Evolutionary conservation across 2,113 vertebrate species (phyloP).

Genomic region (Notiomystis cincta): DNA sequence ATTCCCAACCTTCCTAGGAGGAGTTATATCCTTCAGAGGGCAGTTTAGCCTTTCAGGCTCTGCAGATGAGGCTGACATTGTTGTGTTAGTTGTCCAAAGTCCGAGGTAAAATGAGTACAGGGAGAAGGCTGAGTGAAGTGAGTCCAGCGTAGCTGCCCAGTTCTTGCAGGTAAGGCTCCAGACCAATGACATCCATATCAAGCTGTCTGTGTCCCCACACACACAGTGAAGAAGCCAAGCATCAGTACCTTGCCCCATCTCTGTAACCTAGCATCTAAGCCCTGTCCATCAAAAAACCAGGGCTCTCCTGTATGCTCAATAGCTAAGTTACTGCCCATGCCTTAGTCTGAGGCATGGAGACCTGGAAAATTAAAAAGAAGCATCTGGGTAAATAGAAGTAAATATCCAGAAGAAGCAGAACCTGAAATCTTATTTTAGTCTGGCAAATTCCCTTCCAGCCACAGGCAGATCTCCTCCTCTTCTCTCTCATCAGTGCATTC

Average conservation of each 20-base stretch:
- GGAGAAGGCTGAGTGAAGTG: background rate
- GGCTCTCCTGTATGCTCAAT: background rate
- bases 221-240: background rate
- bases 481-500: background rate
- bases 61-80: background rate
- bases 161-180: background rate
- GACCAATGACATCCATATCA: fast-evolving
- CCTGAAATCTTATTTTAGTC: background rate
- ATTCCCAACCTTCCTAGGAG: background rate
- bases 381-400: background rate
- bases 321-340: background rate
- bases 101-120: background rate
- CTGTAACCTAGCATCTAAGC: background rate
- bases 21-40: background rate
- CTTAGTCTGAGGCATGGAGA: background rate
- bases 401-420: background rate
- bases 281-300: background rate
- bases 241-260: background rate
- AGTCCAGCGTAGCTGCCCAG: fast-evolving
- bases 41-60: background rate
- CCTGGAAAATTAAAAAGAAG: background rate
- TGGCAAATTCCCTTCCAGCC: background rate
- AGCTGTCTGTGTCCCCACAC: background rate
- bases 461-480: background rate
- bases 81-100: background rate